Conservation (phyloP, 2,888 invertebrate species). For the Epinotia nisella region DNA sequence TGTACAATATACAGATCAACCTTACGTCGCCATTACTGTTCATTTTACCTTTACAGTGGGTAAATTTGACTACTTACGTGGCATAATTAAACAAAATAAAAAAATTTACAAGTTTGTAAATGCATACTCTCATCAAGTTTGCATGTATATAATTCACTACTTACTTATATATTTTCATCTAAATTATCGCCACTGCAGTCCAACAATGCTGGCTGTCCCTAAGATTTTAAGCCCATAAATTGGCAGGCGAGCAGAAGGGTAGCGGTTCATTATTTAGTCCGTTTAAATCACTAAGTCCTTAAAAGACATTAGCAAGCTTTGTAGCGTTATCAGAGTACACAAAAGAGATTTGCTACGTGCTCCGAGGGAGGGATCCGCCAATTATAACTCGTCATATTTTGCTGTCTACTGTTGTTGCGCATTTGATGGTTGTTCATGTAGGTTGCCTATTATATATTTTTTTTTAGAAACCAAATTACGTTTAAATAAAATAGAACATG, state of each 20-base stretch:
- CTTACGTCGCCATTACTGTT: too few relatives aligned
- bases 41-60: too few relatives aligned
- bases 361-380: constrained; percentile 65
- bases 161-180: neutral
- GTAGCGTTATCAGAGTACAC: constrained; percentile 81
- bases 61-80: too few relatives aligned
- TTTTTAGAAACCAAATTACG: too few relatives aligned
- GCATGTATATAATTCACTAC: neutral
- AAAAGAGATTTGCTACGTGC: constrained; percentile 78
- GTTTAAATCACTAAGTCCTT: constrained; percentile 85
- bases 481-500: too few relatives aligned
- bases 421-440: constrained; percentile 28
- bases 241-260: constrained; percentile 73
- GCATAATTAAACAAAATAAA: neutral
- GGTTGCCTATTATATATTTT: neutral
- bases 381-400: constrained; percentile 69
- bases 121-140: neutral
- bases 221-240: constrained; percentile 74
- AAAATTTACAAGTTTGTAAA: neutral
- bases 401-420: constrained; percentile 48
- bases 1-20: too few relatives aligned
- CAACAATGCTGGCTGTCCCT: constrained; percentile 52
- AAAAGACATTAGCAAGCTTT: constrained; percentile 84
- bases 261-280: constrained; percentile 83
- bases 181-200: constrained; percentile 3